A percentile compares a stretch with the other conserved stretches of the same genome.
phyloP scores from a whole-genome alignment of 1,140 invertebrate genomes.

The Drosophila tropicalis region DNA sequence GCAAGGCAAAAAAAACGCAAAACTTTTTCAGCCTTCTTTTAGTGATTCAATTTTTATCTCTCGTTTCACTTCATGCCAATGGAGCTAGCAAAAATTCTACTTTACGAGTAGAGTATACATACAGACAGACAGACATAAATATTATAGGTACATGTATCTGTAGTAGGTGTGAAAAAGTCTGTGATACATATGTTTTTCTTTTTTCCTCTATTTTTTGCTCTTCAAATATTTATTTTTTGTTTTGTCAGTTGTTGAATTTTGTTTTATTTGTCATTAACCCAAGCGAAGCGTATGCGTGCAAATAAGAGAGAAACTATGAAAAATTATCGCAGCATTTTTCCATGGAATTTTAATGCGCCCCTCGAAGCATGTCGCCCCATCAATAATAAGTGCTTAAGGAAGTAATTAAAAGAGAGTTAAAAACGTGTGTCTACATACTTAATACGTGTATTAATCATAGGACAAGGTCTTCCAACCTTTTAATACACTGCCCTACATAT shows the following conservation, averaged over 20 bases:
- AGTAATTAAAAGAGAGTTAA: constrained; percentile 10
- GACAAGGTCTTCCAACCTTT: background rate
- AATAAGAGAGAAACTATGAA: constrained; percentile 28
- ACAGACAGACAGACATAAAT: background rate
- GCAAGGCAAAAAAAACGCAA: constrained; percentile 19
- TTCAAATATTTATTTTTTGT: constrained; percentile 52
- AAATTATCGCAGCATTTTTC: constrained; percentile 7
- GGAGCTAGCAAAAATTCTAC: constrained; percentile 41
- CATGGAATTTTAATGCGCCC: background rate
- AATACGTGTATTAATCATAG: background rate
- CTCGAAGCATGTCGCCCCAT: constrained; percentile 12
- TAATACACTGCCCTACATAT: too few species aligned
- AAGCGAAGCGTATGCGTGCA: constrained; percentile 41
- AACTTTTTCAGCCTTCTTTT: constrained; percentile 12
- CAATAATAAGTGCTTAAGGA: constrained; percentile 11
- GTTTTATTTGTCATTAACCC: constrained; percentile 51
- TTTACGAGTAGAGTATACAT: background rate
- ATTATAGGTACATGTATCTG: background rate
- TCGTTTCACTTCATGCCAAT: constrained; percentile 33
- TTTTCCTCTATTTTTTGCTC: constrained; percentile 41
- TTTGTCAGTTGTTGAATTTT: constrained; percentile 56
- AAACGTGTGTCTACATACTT: background rate
- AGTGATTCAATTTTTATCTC: constrained; percentile 38
- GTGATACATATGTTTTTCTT: constrained; percentile 64
- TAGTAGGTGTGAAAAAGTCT: constrained; percentile 64